Base-by-base conservation (phyloP, 1,140 invertebrate species). In the Steinernema khuongi region DNA sequence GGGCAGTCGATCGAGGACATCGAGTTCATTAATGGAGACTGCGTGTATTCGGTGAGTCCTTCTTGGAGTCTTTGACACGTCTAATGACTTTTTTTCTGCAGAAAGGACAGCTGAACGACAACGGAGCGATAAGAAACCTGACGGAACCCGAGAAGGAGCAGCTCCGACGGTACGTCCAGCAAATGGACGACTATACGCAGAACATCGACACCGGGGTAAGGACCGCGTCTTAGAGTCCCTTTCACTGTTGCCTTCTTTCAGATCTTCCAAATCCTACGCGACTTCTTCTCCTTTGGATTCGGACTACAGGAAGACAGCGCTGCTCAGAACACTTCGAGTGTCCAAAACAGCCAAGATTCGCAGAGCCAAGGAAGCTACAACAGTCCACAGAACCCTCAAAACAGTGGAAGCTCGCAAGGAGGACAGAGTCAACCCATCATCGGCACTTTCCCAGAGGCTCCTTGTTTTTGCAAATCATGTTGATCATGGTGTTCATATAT, bases 41-140 rank as follows among this genome's bases (percentile, higher is more conserved):
- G 50, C 19, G 50, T 60, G 14, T 60, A 60, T 22, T 60, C 50
- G 7, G 50, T 60, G 26, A 60, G 50, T n/a, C n/a, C n/a, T 41
- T 41, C 7, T 41, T 7, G 36, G n/a, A 41, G 7, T n/a, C n/a
- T n/a, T 41, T 11, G 36, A n/a, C 7, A 41, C 7, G n/a, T 41
- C 7, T 41, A n/a, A 41, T 11, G n/a, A 41, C 36, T 11, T 7
- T 41, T 41, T 60, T n/a, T n/a, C n/a, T n/a, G 7, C 19, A 60
- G 50, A 60, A 60, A 14, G 50, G 50, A 60, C 11, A 60, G 26
- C 50, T 60, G 19, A 60, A 60, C 50, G 50, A 60, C 50, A 60
- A 60, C 50, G 50, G 50, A 22, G 50, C 4, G 50, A 60, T 4
- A 22, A 14, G 50, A 2, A 60, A 60, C 50, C 22, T 60, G 19